These are phyloP conservation scores for Craniophora ligustri DNA, from an alignment of 2,888 invertebrate genomes.

Conservation along the genomic window DNA sequence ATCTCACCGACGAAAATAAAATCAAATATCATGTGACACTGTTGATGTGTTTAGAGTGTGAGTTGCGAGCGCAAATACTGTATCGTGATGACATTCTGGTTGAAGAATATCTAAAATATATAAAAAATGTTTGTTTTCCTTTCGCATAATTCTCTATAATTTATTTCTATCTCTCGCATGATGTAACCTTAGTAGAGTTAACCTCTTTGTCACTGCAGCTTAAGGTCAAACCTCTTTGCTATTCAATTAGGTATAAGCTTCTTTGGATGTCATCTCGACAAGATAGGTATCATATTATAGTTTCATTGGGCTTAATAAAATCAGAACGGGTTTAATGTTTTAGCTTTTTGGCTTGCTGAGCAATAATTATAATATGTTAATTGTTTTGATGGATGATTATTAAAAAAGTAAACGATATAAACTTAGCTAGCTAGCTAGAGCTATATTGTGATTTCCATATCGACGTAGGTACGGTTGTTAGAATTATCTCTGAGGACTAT, in stretches of 20 bases:
- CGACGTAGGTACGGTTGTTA: no score
- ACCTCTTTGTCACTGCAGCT: constrained; percentile 37
- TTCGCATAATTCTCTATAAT: constrained; percentile 39
- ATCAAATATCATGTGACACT: constrained; percentile 10
- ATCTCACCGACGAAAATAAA: constrained; percentile 30
- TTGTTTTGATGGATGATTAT: no score
- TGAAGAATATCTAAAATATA: constrained; percentile 18
- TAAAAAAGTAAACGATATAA: no score
- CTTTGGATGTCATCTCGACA: background rate
- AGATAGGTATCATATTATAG: background rate
- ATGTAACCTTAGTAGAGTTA: constrained; percentile 19
- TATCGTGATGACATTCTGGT: constrained; percentile 41
- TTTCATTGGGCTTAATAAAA: background rate
- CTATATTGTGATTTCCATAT: no score
- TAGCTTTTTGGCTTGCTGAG: no score
- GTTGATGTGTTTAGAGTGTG: constrained; percentile 31
- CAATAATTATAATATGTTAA: background rate
- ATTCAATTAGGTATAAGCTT: constrained; percentile 19
- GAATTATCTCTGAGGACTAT: no score
- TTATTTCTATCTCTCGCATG: constrained; percentile 29
- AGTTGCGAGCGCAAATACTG: constrained; percentile 21
- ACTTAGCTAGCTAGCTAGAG: no score
- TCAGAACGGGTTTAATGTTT: background rate
- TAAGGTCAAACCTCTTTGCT: constrained; percentile 36
- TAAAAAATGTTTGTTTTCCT: constrained; percentile 20